phyloP scores from a whole-genome alignment of 2,888 invertebrate genomes.

The Chrysotoxum bicinctum region DNA sequence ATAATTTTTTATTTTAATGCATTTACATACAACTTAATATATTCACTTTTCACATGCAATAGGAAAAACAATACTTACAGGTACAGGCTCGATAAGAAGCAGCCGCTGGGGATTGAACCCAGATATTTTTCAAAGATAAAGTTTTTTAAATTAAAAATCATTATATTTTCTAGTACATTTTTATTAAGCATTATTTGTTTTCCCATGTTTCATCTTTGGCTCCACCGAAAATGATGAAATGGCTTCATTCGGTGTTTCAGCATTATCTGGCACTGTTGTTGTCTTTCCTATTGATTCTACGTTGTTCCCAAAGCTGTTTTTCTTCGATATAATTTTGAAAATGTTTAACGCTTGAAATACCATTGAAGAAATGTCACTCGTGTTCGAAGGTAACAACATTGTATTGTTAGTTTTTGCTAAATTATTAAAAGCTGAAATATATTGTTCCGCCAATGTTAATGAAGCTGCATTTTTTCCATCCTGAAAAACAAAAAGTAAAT shows the following conservation, averaged over 20 bases:
- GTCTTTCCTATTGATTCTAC: not conserved
- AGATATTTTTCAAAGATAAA: too few species aligned
- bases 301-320: not conserved
- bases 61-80: too few species aligned
- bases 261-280: not conserved
- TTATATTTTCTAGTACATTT: not conserved
- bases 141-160: not conserved
- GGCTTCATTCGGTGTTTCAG: not conserved
- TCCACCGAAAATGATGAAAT: not conserved
- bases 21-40: too few species aligned
- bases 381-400: constrained; percentile 95
- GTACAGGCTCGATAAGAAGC: too few species aligned
- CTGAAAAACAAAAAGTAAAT: constrained; percentile 79
- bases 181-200: not conserved
- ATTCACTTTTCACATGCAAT: too few species aligned
- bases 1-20: too few species aligned
- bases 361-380: constrained; percentile 83
- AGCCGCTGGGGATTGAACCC: too few species aligned
- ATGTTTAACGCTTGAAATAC: constrained; percentile 80
- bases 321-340: constrained; percentile 78
- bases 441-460: constrained; percentile 96
- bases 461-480: constrained; percentile 95
- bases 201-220: not conserved
- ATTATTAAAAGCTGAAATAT: constrained; percentile 95
- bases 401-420: constrained; percentile 97